A percentile compares a stretch with the other conserved stretches of the same genome.
phyloP scores from a whole-genome alignment of 2,888 invertebrate genomes.

The Chrysolina haemoptera region DNA sequence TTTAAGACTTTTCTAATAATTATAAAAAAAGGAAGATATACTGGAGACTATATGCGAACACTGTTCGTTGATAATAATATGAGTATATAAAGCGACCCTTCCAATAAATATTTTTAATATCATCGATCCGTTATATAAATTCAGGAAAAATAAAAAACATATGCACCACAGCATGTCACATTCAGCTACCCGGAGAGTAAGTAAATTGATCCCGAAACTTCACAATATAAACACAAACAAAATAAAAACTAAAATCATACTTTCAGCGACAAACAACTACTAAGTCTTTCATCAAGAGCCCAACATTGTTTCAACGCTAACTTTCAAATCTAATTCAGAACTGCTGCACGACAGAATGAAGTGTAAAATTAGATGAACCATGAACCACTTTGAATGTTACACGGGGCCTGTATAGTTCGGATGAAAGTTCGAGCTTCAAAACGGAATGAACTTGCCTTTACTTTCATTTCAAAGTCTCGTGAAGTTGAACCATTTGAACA shows the following conservation, averaged over 20 bases:
- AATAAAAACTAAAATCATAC: background rate
- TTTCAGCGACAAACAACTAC: conserved; percentile 6
- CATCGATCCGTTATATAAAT: no score
- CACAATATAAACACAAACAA: background rate
- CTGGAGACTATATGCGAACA: no score
- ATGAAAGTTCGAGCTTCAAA: background rate
- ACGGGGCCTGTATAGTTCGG: background rate
- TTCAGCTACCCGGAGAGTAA: background rate
- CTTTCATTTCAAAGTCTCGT: conserved; percentile 28
- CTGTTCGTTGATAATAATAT: no score
- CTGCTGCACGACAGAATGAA: conserved; percentile 8
- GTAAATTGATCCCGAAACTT: background rate
- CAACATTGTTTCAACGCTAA: conserved; percentile 5
- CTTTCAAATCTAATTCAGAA: conserved; percentile 8
- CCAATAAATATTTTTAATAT: no score
- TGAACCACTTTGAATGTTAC: conserved; percentile 10
- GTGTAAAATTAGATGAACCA: conserved; percentile 19
- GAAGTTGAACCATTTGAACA: conserved; percentile 32
- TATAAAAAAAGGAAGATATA: no score
- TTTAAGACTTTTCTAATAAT: no score
- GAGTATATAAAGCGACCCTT: no score
- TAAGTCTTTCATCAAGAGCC: background rate
- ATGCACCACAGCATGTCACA: background rate
- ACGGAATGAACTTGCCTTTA: conserved; percentile 29
- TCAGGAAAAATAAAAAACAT: background rate